These are phyloP conservation scores for Clarias laeviceps DNA, from an alignment of 2,797 vertebrate genomes.

Conservation along the genomic window DNA sequence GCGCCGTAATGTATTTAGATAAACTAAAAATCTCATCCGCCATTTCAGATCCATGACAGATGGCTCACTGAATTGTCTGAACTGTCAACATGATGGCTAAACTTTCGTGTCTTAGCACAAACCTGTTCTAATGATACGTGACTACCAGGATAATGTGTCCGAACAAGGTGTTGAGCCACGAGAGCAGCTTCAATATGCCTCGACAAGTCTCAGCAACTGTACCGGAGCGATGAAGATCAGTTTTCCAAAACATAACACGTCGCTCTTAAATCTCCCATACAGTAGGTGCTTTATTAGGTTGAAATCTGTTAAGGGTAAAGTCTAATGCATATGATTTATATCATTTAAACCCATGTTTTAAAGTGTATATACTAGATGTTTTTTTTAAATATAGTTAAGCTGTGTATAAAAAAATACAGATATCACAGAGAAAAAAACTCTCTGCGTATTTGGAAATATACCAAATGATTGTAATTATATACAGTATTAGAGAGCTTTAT, in stretches of 20 bases:
- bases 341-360: neutral
- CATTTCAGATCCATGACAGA: neutral
- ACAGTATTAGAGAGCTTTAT: neutral
- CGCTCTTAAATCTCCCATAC: too few relatives aligned
- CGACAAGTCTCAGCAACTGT: neutral
- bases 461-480: neutral
- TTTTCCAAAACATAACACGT: neutral
- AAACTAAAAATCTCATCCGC: neutral
- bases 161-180: neutral
- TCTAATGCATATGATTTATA: neutral
- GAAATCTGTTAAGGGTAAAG: neutral
- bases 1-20: neutral
- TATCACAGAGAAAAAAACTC: neutral
- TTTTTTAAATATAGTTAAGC: neutral
- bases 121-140: neutral
- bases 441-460: neutral
- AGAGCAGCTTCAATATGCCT: neutral
- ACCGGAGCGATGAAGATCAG: neutral
- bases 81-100: neutral
- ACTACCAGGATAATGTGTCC: neutral
- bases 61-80: neutral
- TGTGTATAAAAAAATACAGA: neutral
- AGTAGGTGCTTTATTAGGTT: neutral
- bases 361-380: neutral
- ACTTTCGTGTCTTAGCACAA: neutral